These are phyloP conservation scores for Terebella lapidaria DNA, from an alignment of 2,888 invertebrate genomes.

Conservation along the genomic window DNA sequence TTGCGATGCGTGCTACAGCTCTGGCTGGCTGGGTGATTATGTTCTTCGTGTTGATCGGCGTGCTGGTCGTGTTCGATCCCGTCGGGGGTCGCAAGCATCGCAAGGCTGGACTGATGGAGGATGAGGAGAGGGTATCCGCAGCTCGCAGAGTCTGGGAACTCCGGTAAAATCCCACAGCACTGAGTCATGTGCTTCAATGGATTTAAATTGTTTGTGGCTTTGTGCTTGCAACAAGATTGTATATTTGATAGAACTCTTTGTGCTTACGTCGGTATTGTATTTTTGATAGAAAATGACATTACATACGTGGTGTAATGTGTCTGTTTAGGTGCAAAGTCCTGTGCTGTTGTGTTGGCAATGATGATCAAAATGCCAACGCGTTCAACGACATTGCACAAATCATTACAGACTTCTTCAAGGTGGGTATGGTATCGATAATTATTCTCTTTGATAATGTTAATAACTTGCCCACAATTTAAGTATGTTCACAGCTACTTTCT, in stretches of 20 bases:
- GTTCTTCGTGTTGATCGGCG: neutral
- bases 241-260: too few relatives aligned
- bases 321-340: conserved; percentile 25
- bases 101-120: neutral
- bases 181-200: too few relatives aligned
- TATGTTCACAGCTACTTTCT: too few relatives aligned
- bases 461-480: neutral
- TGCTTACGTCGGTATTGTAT: too few relatives aligned
- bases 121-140: neutral
- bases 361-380: conserved; percentile 43
- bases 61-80: conserved; percentile 2
- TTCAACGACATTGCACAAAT: conserved; percentile 60
- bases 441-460: neutral
- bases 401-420: conserved; percentile 69
- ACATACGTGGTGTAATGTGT: too few relatives aligned
- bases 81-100: neutral
- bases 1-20: neutral
- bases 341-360: conserved; percentile 44
- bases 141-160: neutral
- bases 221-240: too few relatives aligned
- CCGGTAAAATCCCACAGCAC: too few relatives aligned
- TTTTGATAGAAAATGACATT: too few relatives aligned
- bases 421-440: too few relatives aligned
- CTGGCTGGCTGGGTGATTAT: conserved; percentile 1
- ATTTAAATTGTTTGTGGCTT: too few relatives aligned